Evolutionary conservation across 2,888 invertebrate species (phyloP), one percentile per base, ranked within the genome.

Genomic region (Campoletis raptor): DNA sequence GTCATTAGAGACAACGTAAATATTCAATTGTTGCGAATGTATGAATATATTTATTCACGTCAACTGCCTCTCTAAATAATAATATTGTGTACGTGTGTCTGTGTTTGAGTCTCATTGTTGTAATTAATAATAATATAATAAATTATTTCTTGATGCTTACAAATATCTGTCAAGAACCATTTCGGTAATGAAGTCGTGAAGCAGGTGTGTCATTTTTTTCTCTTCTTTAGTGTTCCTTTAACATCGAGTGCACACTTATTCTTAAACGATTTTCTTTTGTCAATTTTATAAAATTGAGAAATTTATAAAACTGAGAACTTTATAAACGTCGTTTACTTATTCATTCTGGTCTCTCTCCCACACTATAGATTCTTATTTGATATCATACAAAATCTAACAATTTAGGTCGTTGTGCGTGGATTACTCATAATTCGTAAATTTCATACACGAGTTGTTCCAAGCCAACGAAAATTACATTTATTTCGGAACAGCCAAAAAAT

Each of bases 361-460:
- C 83, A 82, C 72, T 87, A 69, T 85, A 77, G 73, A 76, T 88
- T 74, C 83, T 84, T 88, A 85, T 83, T 88, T 87, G 90, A 89
- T 91, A 91, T 91, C 88, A 90, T 91, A 91, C 89, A 91, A 91
- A 91, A 91, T 90, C 90, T 90, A 91, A 90, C 77, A 87, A 54
- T 54, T 6, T 54, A 18, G n/a, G 85, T 88, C 90, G 89, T 90
- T 87, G 88, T 89, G 87, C 45, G 70, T 88, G 81, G 87, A 90
- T 88, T 80, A 83, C 85, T 82, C 81, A 69, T 88, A 83, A 89
- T 78, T 86, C 80, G 86, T 81, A 83, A 90, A 90, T 86, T 84
- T 85, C 87, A 83, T 86, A 85, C 21, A 52, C 12, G 52, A 70
- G 37, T 15, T 21, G 30, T 79, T 79, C 30, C 52, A 21, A 10